Evolutionary conservation across 2,888 invertebrate species (phyloP).

Genomic region (Gerris lacustris): DNA sequence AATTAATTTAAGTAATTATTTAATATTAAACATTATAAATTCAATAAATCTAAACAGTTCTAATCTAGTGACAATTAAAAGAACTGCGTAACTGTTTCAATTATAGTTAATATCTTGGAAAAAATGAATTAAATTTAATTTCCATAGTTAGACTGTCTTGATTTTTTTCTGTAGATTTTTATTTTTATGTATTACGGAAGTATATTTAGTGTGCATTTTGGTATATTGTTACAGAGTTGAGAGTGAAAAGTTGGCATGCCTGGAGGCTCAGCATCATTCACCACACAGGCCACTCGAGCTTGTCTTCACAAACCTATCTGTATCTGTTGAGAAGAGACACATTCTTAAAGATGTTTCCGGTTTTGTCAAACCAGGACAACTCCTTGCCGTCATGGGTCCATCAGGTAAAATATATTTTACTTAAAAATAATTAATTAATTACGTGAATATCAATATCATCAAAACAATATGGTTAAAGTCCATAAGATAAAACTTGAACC

Average conservation of each 20-base stretch:
- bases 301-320: conserved; percentile 51
- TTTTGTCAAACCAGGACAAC: conserved; percentile 59
- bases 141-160: too few species aligned
- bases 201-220: too few species aligned
- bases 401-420: conserved; percentile 44
- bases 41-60: too few species aligned
- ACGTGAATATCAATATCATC: neutral
- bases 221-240: neutral
- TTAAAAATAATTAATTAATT: conserved; percentile 7
- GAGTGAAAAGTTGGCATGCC: conserved; percentile 36
- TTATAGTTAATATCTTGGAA: too few species aligned
- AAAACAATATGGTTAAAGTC: neutral
- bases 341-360: conserved; percentile 61
- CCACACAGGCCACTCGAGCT: conserved; percentile 47
- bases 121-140: too few species aligned
- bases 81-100: too few species aligned
- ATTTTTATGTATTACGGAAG: too few species aligned
- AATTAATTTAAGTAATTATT: too few species aligned
- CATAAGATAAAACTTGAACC: neutral
- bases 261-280: conserved; percentile 26
- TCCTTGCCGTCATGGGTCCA: conserved; percentile 71
- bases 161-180: too few species aligned
- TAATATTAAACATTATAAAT: too few species aligned
- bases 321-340: conserved; percentile 43
- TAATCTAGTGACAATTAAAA: too few species aligned